Percentiles rank a stretch among this genome's conserved stretches.
Conservation (phyloP, 2,797 vertebrate genomes). For the Semotilus atromaculatus region DNA sequence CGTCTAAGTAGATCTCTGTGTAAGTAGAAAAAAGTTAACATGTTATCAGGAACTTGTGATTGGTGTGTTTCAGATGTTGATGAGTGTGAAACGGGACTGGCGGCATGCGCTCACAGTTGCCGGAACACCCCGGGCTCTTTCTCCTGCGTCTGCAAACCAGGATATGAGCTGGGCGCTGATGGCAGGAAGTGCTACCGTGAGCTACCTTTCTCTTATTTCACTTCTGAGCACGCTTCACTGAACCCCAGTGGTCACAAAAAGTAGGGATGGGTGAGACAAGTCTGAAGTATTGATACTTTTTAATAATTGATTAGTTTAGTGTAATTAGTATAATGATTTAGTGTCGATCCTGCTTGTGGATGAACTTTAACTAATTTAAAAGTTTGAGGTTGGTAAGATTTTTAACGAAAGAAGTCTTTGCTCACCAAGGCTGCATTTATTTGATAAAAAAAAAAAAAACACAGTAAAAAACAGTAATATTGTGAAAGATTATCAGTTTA, state of each 20-base stretch:
- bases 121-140: conserved; percentile 84
- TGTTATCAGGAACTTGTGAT: conserved; percentile 26
- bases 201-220: conserved; percentile 55
- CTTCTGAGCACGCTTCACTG: neutral
- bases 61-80: conserved; percentile 76
- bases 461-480: neutral
- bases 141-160: conserved; percentile 78
- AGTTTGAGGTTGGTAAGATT: neutral
- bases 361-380: neutral
- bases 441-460: neutral
- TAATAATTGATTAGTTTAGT: too few species aligned
- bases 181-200: conserved; percentile 84
- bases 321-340: neutral
- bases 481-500: neutral
- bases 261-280: neutral
- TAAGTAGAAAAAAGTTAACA: neutral
- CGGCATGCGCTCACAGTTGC: conserved; percentile 80
- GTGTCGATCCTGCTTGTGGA: neutral
- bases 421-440: neutral
- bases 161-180: conserved; percentile 84
- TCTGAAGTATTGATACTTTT: neutral
- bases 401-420: neutral
- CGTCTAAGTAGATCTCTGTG: neutral
- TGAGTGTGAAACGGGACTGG: conserved; percentile 74
- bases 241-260: neutral